Base-by-base conservation (phyloP, 1,140 invertebrate species). In the Oedothorax gibbosus region DNA sequence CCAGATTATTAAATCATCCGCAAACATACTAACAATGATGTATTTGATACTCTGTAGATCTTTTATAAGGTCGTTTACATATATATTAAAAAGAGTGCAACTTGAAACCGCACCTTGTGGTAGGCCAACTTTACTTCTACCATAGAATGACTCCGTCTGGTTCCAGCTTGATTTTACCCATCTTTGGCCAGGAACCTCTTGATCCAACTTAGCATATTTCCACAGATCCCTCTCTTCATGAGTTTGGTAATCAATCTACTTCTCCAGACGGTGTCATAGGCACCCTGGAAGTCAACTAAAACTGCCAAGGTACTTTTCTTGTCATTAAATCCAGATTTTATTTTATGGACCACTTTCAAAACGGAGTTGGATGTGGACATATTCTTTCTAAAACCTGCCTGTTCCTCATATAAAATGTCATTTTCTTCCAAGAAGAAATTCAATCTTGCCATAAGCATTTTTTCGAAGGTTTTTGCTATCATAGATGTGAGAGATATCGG, bases 1-100 rank as follows among this genome's bases (percentile, higher is more conserved):
- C 51, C 78, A 80, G 4, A 80, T 20, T 6, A 80, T 20, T n/a
- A 80, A 15, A 56, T 80, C 78, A 18, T 80, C 53, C 10, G 78
- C 78, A 56, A 69, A 80, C 53, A 80, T 68, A 20, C 49, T n/a
- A 21, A 68, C 20, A 35, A 54, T 80, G 18, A 80, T 50, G 11
- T 56, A 18, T 15, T 50, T 2, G 49, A 69, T 56, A 8, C n/a
- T 15, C 20, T 68, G 50, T 2, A 80, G n/a, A 2, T 21, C 54
- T 7, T 20, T 56, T 21, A 80, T 69, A 0, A 80, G 7, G 7
- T 66, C 51, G 21, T 56, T 69, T 56, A 71, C 68, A 8, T 69
- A 15, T 15, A 80, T 49, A 54, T 56, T 69, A 49, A 80, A 69
- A 49, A 69, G 66, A 2, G 14, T n/a, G 21, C 64, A 69, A 57